Percentiles rank a stretch among this genome's conserved stretches.
Conservation (phyloP, 23 tunicate genomes). For the Halocynthia roretzi region DNA sequence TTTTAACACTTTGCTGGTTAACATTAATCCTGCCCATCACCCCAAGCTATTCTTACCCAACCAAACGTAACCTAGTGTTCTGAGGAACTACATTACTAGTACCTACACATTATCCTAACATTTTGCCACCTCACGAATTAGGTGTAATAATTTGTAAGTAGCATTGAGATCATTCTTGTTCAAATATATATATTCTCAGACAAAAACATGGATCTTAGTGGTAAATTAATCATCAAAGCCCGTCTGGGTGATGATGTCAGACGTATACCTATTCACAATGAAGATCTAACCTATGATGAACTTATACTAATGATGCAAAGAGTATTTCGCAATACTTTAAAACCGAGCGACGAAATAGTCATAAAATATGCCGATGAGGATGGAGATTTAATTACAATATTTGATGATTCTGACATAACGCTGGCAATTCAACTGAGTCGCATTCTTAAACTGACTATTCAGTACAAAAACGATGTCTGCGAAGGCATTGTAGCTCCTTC, state of each 20-base stretch:
- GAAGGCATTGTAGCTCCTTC: background rate
- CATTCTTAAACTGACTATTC: slow-evolving; percentile 61
- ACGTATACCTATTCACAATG: slow-evolving; percentile 84
- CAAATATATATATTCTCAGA: too few species aligned
- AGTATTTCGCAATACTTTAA: slow-evolving; percentile 70
- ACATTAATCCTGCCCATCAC: too few species aligned
- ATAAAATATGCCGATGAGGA: slow-evolving; percentile 91
- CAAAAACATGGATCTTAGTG: slow-evolving; percentile 55
- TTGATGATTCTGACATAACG: slow-evolving; percentile 92
- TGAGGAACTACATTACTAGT: too few species aligned
- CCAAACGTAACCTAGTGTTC: too few species aligned
- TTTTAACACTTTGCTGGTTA: too few species aligned
- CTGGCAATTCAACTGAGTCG: slow-evolving; percentile 86
- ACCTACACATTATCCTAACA: too few species aligned
- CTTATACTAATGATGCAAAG: slow-evolving; percentile 92
- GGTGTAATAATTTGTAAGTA: too few species aligned
- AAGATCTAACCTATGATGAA: slow-evolving; percentile 92
- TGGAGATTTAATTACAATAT: slow-evolving; percentile 87
- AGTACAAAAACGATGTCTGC: slow-evolving; percentile 7
- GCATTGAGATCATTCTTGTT: too few species aligned
- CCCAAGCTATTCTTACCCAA: too few species aligned
- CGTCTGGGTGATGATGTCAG: slow-evolving; percentile 84
- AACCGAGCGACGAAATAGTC: slow-evolving; percentile 49
- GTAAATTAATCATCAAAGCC: slow-evolving; percentile 87
- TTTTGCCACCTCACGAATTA: too few species aligned